Percentiles rank a stretch among this genome's conserved stretches.
Evolutionary conservation across 2,113 vertebrate species (phyloP).

Genomic region (Rostratula benghalensis): DNA sequence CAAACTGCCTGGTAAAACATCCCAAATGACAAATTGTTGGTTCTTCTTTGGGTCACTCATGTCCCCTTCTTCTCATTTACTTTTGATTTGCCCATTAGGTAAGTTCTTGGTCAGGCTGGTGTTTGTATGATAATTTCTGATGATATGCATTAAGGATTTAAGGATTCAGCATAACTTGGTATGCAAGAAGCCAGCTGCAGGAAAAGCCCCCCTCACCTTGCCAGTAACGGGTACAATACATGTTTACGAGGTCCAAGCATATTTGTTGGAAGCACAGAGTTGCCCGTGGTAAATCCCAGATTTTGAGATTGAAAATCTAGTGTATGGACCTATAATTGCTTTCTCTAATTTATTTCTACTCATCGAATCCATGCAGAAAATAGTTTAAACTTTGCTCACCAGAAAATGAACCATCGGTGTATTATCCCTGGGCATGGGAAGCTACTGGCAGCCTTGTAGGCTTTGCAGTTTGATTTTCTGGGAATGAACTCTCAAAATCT

Average conservation of each 20-base stretch:
- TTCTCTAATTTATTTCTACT: background rate
- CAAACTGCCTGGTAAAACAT: constrained; percentile 14
- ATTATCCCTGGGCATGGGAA: background rate
- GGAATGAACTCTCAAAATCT: background rate
- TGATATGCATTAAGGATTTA: background rate
- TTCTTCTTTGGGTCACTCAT: background rate
- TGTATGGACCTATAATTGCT: background rate
- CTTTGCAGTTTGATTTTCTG: background rate
- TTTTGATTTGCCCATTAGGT: background rate
- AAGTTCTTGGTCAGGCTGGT: background rate
- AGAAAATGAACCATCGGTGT: background rate
- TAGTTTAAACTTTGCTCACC: background rate
- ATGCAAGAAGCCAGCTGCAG: background rate
- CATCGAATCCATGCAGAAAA: background rate
- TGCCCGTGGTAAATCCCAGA: background rate
- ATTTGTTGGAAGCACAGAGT: background rate
- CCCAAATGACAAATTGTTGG: constrained; percentile 20
- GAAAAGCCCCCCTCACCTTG: background rate
- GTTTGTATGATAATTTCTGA: background rate
- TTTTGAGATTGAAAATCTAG: background rate
- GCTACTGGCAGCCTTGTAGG: background rate
- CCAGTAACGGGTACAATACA: background rate
- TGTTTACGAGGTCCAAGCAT: background rate
- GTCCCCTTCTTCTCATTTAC: background rate
- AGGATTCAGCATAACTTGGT: background rate